These are phyloP conservation scores for Stenopsyche tienmushanensis DNA, from an alignment of 1,140 invertebrate genomes.

Conservation along the genomic window DNA sequence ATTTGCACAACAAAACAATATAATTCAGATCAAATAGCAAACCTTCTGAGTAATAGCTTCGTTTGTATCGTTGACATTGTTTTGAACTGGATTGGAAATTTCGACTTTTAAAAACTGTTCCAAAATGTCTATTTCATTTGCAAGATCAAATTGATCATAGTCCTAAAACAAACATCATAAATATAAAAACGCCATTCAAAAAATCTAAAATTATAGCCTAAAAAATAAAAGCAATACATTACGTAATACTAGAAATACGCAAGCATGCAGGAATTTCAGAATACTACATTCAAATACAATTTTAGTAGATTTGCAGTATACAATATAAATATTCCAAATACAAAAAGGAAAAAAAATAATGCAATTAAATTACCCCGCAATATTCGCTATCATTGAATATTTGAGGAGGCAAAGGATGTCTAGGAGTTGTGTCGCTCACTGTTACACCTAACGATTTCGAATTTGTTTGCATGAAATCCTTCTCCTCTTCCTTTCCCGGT, in stretches of 20 bases:
- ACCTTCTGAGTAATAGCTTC: conserved; percentile 1
- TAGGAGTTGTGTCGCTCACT: conserved; percentile 61
- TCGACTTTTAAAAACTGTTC: conserved; percentile 80
- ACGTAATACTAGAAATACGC: too few relatives aligned
- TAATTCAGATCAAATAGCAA: not conserved
- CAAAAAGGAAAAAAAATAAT: not conserved
- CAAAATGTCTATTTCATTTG: conserved; percentile 87
- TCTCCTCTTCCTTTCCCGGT: conserved; percentile 81
- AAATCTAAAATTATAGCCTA: not conserved
- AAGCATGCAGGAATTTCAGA: not conserved
- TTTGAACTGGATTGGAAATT: conserved; percentile 50
- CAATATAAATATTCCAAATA: not conserved
- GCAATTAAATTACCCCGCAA: conserved; percentile 88
- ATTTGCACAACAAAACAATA: not conserved
- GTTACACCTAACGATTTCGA: conserved; percentile 74
- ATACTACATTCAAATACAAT: not conserved
- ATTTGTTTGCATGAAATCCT: conserved; percentile 91
- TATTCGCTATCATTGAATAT: conserved; percentile 91
- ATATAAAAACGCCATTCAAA: not conserved
- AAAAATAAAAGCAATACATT: too few relatives aligned
- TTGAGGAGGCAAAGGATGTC: conserved; percentile 84
- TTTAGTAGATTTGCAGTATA: not conserved
- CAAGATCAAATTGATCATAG: conserved; percentile 89
- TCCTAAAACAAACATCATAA: conserved; percentile 62
- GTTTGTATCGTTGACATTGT: conserved; percentile 11